Evolutionary conservation across 2,888 invertebrate species (phyloP), one percentile per base, ranked within the genome.

Genomic region (Tortricodes alternella): DNA sequence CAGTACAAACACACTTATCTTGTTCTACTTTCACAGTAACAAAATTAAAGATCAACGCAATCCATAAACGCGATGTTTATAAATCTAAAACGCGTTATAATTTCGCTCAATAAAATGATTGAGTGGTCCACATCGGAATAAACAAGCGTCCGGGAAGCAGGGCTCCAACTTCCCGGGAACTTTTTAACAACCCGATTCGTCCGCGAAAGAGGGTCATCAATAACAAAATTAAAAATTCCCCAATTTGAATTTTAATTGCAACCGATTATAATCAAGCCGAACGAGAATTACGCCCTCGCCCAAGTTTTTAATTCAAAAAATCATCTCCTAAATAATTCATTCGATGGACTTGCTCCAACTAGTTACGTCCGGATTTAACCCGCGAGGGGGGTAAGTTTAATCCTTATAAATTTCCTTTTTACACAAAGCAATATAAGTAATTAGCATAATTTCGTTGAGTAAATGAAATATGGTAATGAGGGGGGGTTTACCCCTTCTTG

Each of bases 381-480:
- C n/a, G n/a, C n/a, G n/a, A n/a, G n/a, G 78, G 81, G 80, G 81
- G 87, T 84, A 85, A 85, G 83, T 88, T 87, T 89, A 90, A 90
- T 90, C 89, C 88, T 89, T 89, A 90, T 89, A 90, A 90, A 90
- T 90, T 90, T 90, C 90, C 90, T 90, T 90, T 90, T 90, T 90
- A 90, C 90, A 90, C 90, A 90, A 90, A 90, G 90, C 90, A 90
- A 90, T 90, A 90, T 90, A 90, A 90, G 88, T 90, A 90, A 90
- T 90, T 90, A 90, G 89, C 90, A 90, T 90, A 90, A 90, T 90
- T 90, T 90, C 87, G 90, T 90, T 89, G 89, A 90, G 89, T 90
- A 90, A 90, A 90, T 90, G 90, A 90, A 90, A 90, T 90, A 90
- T 90, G 90, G 89, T 90, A 90, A 90, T 90, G 82, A 90, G 89